Percentiles rank a stretch among this genome's conserved stretches.
These are phyloP conservation scores for Astyanax mexicanus DNA, from an alignment of 2,797 vertebrate species.

Conservation along the genomic window DNA sequence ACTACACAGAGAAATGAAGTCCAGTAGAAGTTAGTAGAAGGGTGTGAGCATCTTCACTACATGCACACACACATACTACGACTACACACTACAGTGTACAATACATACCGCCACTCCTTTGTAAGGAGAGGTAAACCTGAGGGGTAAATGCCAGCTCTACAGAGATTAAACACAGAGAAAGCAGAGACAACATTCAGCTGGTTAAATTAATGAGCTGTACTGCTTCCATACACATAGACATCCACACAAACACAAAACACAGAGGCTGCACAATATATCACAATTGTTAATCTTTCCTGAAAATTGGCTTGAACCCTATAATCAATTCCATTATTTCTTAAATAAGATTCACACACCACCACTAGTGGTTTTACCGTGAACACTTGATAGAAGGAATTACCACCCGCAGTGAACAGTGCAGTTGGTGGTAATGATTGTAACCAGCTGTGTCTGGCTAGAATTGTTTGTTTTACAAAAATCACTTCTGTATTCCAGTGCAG, in stretches of 20 bases:
- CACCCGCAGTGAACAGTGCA: no score
- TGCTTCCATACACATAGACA: not conserved
- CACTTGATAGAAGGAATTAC: no score
- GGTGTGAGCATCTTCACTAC: constrained; percentile 47
- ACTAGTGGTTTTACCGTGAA: no score
- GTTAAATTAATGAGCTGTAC: constrained; percentile 66
- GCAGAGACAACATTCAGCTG: constrained; percentile 64
- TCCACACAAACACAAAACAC: not conserved
- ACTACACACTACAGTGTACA: constrained; percentile 7
- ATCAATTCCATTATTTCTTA: no score
- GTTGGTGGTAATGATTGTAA: no score
- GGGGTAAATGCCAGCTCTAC: constrained; percentile 94
- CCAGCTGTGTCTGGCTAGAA: no score
- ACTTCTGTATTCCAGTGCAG: no score
- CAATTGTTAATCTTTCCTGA: no score
- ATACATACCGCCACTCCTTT: constrained; percentile 97
- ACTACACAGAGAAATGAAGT: constrained; percentile 8
- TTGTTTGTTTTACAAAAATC: no score
- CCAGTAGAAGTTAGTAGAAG: not conserved
- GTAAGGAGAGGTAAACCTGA: constrained; percentile 95
- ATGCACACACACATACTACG: constrained; percentile 24
- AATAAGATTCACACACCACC: no score
- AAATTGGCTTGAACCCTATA: no score
- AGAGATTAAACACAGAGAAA: constrained; percentile 68
- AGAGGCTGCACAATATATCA: not conserved